Base-by-base conservation (phyloP, 2,888 invertebrate genomes). In the Gortyna flavago region DNA sequence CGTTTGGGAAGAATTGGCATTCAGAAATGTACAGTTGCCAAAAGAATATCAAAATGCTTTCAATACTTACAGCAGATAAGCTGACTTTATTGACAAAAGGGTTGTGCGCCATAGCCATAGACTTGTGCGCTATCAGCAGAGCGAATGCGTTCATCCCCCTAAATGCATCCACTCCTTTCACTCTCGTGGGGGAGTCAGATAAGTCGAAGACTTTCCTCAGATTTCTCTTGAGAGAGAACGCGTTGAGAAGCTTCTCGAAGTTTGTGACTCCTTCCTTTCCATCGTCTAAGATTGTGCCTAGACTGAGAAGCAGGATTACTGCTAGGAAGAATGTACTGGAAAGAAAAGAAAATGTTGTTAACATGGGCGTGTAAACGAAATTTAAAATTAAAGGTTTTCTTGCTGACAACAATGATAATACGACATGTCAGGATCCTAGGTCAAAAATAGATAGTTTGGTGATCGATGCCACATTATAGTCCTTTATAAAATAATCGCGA, bases 51-150 rank as follows among this genome's bases (percentile, higher is more conserved):
- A 32, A 32, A 32, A 35, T 9, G 11, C 25, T 29, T 32, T 21
- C 1, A 54, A 72, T 88, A 92, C 95, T 90, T 93, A 97, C 97
- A 94, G 95, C 96, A 68, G 97, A 95, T 92, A 95, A 97, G 77
- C 93, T 91, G 21, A 97, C 96, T 90, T 97, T 97, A 87, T 97
- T 97, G 32, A 97, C 94, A 83, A 95, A 97, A 0, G 97, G 97
- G 85, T 94, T 97, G 86, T 97, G 97, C 9, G 97, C 96, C 93
- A 97, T 94, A 0, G 97, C 97, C 95, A 97, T 97, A 0, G 97
- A 96, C 91, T 97, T 97, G 85, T 97, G 97, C 0, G 97, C 97
- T 69, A 97, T 87, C 6, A 97, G 89, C 75, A 97, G 89, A 2
- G 96, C 97, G 0, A 97, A 85, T 0, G 97, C 97, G 83, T 97